These are phyloP conservation scores for Anguilla rostrata DNA, from an alignment of 2,113 vertebrate genomes.

Conservation along the genomic window DNA sequence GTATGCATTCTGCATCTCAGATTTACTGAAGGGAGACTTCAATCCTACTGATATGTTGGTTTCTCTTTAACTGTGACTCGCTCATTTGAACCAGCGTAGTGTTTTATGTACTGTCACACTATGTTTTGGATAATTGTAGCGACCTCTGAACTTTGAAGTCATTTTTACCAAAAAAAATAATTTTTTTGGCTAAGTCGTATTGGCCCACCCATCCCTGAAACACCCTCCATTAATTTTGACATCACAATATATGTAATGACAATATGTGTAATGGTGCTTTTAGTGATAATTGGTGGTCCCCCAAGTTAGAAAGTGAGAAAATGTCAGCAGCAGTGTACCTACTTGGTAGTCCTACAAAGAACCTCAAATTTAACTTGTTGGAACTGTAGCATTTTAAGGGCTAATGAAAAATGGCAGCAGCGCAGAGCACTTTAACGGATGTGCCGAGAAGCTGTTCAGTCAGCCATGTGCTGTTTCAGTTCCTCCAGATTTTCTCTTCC, in stretches of 20 bases:
- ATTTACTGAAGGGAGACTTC: background rate
- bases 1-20: background rate
- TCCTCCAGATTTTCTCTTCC: background rate
- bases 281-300: background rate
- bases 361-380: background rate
- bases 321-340: background rate
- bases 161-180: too few relatives aligned
- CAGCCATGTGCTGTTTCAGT: background rate
- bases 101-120: background rate
- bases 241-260: background rate
- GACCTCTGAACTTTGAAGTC: too few relatives aligned
- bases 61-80: background rate
- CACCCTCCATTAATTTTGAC: too few relatives aligned
- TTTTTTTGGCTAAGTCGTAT: too few relatives aligned
- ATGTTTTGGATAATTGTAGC: background rate
- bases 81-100: background rate
- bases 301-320: too few relatives aligned
- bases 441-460: background rate
- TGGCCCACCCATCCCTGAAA: too few relatives aligned
- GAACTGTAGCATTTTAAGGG: background rate
- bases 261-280: background rate
- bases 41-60: background rate
- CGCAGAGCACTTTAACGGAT: background rate
- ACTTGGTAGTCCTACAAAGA: conserved; percentile 1
- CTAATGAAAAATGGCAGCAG: background rate